These are phyloP conservation scores for Micromys minutus DNA, from an alignment of 2,113 vertebrate genomes.

Conservation along the genomic window DNA sequence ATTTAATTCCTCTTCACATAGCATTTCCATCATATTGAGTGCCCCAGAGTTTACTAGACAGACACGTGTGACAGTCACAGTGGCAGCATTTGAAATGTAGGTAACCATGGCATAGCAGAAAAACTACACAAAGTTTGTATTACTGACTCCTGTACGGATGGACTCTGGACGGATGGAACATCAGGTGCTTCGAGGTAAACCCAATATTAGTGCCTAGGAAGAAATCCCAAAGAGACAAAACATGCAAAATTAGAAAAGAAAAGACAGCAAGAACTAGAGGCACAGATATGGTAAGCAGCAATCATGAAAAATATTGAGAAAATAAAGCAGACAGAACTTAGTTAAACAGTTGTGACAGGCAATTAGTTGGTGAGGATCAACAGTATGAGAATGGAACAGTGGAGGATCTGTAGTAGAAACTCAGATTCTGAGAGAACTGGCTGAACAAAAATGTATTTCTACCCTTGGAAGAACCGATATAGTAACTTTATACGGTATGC, in stretches of 20 bases:
- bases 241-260: background rate
- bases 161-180: background rate
- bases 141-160: too few species aligned
- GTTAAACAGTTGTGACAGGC: slow-evolving; percentile 8
- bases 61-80: background rate
- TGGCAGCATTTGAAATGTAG: background rate
- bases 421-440: background rate
- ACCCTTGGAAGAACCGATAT: background rate
- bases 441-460: slow-evolving; percentile 21
- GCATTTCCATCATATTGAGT: background rate
- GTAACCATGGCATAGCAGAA: background rate
- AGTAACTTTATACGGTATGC: background rate
- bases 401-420: background rate
- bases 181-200: background rate
- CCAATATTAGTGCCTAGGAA: slow-evolving; percentile 27
- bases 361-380: background rate
- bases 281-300: background rate
- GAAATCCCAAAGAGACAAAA: slow-evolving; percentile 23
- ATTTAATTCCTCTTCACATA: slow-evolving; percentile 3
- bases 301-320: background rate
- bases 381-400: background rate
- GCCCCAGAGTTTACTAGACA: background rate
- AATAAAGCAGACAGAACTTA: slow-evolving; percentile 30
- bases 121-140: background rate
- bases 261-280: background rate